These are phyloP conservation scores for Nesometra sesokonis DNA, from an alignment of 35 echinoderm and acorn worm genomes.

Conservation along the genomic window DNA sequence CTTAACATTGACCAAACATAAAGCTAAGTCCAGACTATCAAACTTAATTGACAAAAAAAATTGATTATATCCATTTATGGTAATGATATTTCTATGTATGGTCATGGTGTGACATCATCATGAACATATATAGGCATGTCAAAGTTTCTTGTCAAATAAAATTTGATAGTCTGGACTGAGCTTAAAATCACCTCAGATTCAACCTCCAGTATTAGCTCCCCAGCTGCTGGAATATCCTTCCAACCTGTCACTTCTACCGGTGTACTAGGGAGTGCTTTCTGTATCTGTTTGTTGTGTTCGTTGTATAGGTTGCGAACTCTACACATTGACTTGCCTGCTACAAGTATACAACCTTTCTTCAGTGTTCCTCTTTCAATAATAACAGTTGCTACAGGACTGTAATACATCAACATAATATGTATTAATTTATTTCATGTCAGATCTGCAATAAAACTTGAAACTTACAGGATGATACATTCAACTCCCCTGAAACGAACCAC, in stretches of 20 bases:
- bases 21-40: no score
- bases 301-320: slow-evolving; percentile 61
- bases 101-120: no score
- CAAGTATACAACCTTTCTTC: slow-evolving; percentile 54
- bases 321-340: slow-evolving; percentile 68
- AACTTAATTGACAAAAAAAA: no score
- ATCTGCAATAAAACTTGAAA: neutral
- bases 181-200: slow-evolving; percentile 63
- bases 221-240: slow-evolving; percentile 67
- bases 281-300: slow-evolving; percentile 44
- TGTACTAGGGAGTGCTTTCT: slow-evolving; percentile 40
- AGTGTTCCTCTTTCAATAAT: slow-evolving; percentile 81
- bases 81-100: no score
- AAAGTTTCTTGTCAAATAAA: no score
- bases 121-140: no score
- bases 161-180: no score
- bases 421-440: neutral
- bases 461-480: no score
- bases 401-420: neutral
- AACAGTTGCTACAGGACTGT: slow-evolving; percentile 58
- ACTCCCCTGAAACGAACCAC: no score
- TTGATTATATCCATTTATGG: no score
- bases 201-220: slow-evolving; percentile 75
- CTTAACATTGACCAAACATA: no score
- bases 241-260: slow-evolving; percentile 88